Percentiles rank a stretch among this genome's conserved stretches.
These are phyloP conservation scores for Ennomos fuscantarius DNA, from an alignment of 2,888 invertebrate genomes.

Conservation along the genomic window DNA sequence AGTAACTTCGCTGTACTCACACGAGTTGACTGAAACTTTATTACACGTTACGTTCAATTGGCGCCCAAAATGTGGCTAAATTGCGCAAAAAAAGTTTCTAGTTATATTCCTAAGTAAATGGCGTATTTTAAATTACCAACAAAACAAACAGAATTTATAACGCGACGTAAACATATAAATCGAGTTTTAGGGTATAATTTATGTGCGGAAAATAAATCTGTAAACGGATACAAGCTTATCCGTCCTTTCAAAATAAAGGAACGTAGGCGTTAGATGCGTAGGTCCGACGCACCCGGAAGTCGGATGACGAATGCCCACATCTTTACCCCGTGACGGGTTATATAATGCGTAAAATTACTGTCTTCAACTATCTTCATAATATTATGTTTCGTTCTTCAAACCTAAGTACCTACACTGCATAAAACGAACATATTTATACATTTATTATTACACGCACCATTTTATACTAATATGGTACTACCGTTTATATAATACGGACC, in stretches of 20 bases:
- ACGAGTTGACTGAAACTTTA: constrained; percentile 55
- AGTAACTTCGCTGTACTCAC: constrained; percentile 60
- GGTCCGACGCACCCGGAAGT: constrained; percentile 60
- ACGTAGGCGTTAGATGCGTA: constrained; percentile 43
- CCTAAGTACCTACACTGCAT: no score
- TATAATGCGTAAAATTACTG: constrained; percentile 82
- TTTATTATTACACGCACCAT: no score
- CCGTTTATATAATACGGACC: no score
- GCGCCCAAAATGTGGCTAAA: constrained; percentile 51
- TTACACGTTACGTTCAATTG: constrained; percentile 49
- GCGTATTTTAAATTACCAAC: constrained; percentile 39
- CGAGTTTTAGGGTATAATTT: constrained; percentile 57
- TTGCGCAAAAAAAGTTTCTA: constrained; percentile 28
- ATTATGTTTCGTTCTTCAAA: constrained; percentile 44
- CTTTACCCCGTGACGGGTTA: constrained; percentile 71
- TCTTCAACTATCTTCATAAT: constrained; percentile 70
- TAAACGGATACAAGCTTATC: constrained; percentile 72
- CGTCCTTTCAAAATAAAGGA: constrained; percentile 71
- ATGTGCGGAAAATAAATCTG: constrained; percentile 71
- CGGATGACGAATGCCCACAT: constrained; percentile 75
- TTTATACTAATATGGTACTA: no score
- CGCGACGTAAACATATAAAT: constrained; percentile 52
- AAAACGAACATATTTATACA: no score
- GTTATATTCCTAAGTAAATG: constrained; percentile 28
- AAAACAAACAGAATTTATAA: constrained; percentile 45